Conservation (phyloP, 2,113 vertebrate genomes). For the Crotalus tigris region DNA sequence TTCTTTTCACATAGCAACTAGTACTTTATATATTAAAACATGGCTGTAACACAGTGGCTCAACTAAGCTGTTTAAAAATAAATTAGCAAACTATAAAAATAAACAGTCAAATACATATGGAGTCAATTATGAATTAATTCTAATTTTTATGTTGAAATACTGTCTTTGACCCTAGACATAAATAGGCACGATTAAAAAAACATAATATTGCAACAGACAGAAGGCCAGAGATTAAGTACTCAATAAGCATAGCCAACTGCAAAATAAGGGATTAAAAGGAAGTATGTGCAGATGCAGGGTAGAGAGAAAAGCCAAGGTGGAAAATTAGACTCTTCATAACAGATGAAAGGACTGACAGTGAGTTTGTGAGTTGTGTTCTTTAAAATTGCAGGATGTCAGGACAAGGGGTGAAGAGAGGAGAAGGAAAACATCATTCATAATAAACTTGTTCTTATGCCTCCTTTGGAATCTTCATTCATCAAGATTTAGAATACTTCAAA, state of each 20-base stretch:
- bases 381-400: slow-evolving; percentile 39
- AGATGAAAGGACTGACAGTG: slow-evolving; percentile 28
- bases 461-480: neutral
- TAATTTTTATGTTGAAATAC: slow-evolving; percentile 81
- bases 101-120: slow-evolving; percentile 79
- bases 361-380: slow-evolving; percentile 17
- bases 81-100: slow-evolving; percentile 84
- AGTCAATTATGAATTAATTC: slow-evolving; percentile 78
- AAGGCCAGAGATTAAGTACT: slow-evolving; percentile 74
- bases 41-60: slow-evolving; percentile 75
- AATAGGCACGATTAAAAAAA: slow-evolving; percentile 81
- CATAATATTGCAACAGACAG: slow-evolving; percentile 75
- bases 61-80: slow-evolving; percentile 80
- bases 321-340: slow-evolving; percentile 23
- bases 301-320: neutral
- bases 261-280: slow-evolving; percentile 59
- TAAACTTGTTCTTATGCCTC: neutral
- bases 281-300: neutral
- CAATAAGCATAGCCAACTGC: slow-evolving; percentile 51
- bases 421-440: neutral
- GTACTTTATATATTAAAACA: slow-evolving; percentile 72
- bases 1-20: slow-evolving; percentile 72
- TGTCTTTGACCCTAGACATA: slow-evolving; percentile 79
- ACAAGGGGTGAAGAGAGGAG: neutral
- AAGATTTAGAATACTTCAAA: neutral